Conservation (phyloP, 2,888 invertebrate species). For the Galerucella nymphaeae region DNA sequence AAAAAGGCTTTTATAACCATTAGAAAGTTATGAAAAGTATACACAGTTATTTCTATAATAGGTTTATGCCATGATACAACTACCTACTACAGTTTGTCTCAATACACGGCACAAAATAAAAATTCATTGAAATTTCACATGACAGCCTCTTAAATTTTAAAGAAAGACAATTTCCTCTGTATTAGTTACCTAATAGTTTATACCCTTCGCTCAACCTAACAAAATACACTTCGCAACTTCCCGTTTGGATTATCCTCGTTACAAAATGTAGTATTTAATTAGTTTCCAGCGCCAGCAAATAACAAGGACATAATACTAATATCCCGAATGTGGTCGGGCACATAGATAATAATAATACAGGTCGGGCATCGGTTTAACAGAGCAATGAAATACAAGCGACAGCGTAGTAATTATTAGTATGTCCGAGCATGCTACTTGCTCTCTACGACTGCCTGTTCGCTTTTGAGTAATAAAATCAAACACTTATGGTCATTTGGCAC, state of each 20-base stretch:
- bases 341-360: no score
- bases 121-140: no score
- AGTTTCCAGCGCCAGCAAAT: slow-evolving; percentile 16
- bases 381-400: slow-evolving; percentile 36
- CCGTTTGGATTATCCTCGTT: slow-evolving; percentile 13
- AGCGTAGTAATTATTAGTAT: slow-evolving; percentile 35
- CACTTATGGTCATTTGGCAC: slow-evolving; percentile 59
- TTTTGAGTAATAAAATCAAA: slow-evolving; percentile 56
- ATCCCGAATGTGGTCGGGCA: slow-evolving; percentile 31
- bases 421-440: slow-evolving; percentile 27
- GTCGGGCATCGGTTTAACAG: slow-evolving; percentile 31
- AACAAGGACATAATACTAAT: slow-evolving; percentile 35
- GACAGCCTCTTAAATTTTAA: no score
- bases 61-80: no score
- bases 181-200: background rate
- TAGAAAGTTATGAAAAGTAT: no score
- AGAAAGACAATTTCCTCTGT: background rate
- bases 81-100: no score
- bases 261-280: slow-evolving; percentile 30
- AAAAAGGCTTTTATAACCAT: slow-evolving; percentile 3
- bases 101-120: no score
- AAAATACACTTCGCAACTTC: background rate
- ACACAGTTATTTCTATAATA: no score
- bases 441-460: slow-evolving; percentile 24
- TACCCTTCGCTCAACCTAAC: background rate